Evolutionary conservation across 2,888 invertebrate species (phyloP).

Genomic region (Oscheius sp.): DNA sequence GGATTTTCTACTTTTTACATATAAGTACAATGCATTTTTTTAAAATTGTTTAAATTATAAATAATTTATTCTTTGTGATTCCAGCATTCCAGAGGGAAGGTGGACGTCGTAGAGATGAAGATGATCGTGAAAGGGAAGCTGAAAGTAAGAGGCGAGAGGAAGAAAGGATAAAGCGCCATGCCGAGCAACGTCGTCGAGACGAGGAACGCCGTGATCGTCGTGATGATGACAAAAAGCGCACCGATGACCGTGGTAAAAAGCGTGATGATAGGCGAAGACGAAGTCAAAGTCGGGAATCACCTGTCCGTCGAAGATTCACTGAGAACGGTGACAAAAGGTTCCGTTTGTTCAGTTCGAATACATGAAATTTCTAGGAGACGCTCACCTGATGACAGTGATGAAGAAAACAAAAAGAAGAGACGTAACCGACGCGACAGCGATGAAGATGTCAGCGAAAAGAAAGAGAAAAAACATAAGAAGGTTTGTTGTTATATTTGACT

Average conservation of each 20-base stretch:
- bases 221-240: conserved; percentile 5
- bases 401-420: conserved; percentile 34
- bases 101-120: conserved; percentile 27
- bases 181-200: conserved; percentile 24
- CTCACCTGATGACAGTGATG: conserved; percentile 25
- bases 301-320: conserved; percentile 42
- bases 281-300: conserved; percentile 27
- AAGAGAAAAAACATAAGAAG: conserved; percentile 57
- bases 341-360: no score
- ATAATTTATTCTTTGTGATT: conserved; percentile 7
- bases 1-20: no score
- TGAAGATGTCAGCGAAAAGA: conserved; percentile 39
- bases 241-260: conserved; percentile 12
- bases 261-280: conserved; percentile 22
- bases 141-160: conserved; percentile 29
- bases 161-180: conserved; percentile 31
- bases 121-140: conserved; percentile 26
- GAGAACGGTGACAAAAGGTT: conserved; percentile 32
- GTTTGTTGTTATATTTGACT: conserved; percentile 20
- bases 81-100: conserved; percentile 28
- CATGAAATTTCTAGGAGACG: conserved; percentile 29
- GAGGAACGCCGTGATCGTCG: conserved; percentile 19
- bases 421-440: conserved; percentile 5
- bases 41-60: background rate
- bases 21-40: conserved; percentile 9